These are phyloP conservation scores for Trogon surrucura DNA, from an alignment of 2,113 vertebrate genomes.

Conservation along the genomic window DNA sequence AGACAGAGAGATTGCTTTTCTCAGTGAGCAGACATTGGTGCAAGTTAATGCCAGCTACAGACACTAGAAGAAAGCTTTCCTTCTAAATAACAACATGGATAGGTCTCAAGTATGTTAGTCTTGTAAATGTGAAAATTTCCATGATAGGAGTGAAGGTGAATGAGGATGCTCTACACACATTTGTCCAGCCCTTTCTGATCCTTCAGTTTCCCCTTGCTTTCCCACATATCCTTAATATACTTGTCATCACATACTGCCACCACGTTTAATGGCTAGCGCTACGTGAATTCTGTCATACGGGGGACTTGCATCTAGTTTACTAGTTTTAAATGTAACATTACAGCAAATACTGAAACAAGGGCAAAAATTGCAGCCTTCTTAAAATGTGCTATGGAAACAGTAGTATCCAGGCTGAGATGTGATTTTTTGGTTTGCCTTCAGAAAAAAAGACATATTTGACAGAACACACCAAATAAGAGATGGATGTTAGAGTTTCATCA, in stretches of 20 bases:
- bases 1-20: not conserved
- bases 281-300: not conserved
- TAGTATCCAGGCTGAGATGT: not conserved
- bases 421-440: not conserved
- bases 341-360: not conserved
- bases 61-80: not conserved
- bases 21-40: not conserved
- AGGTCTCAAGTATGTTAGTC: not conserved
- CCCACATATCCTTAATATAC: not conserved
- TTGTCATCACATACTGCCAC: not conserved
- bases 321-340: not conserved
- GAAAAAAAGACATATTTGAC: not conserved
- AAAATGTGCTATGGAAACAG: not conserved
- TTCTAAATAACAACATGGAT: not conserved
- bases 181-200: not conserved
- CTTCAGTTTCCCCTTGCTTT: not conserved
- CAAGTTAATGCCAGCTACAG: not conserved
- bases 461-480: not conserved
- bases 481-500: not conserved
- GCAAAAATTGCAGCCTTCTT: rapidly evolving
- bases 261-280: not conserved
- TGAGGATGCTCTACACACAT: not conserved
- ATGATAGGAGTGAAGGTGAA: not conserved
- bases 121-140: not conserved
- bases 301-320: not conserved